phyloP scores from a whole-genome alignment of 1,140 invertebrate genomes.

The Pantala flavescens region DNA sequence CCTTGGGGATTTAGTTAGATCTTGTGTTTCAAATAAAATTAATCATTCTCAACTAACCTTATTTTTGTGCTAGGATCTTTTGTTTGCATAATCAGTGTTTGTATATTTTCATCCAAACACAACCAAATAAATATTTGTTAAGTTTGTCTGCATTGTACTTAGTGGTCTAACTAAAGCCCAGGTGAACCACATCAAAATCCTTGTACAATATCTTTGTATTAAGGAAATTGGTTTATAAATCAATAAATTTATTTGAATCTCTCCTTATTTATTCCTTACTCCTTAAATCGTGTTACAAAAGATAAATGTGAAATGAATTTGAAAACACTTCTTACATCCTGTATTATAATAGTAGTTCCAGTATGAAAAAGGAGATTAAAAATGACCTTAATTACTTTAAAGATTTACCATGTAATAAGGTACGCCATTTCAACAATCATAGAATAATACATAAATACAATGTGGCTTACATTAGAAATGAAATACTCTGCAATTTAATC shows the following conservation, averaged over 20 bases:
- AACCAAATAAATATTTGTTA: conserved; percentile 8
- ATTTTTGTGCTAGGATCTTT: neutral
- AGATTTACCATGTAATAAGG: too few species aligned
- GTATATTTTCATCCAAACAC: neutral
- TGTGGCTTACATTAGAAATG: too few species aligned
- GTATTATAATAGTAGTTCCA: too few species aligned
- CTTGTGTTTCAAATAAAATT: neutral
- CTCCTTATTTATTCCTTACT: neutral
- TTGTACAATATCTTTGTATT: conserved; percentile 11
- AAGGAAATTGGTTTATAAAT: neutral
- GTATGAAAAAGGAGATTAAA: too few species aligned
- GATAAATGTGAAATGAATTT: too few species aligned
- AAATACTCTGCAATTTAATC: too few species aligned
- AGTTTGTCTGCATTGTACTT: neutral
- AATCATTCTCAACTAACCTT: neutral
- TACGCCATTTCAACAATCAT: too few species aligned
- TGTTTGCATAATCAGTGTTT: neutral
- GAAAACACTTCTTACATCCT: too few species aligned
- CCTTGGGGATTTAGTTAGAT: conserved; percentile 12
- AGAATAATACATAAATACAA: too few species aligned
- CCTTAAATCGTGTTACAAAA: too few species aligned
- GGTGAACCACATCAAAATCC: neutral
- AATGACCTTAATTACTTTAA: too few species aligned
- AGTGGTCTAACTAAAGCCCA: conserved; percentile 15
- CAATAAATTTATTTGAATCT: conserved; percentile 11